Percentiles rank a stretch among this genome's conserved stretches.
phyloP scores from a whole-genome alignment of 2,113 vertebrate genomes.

The Dasypus novemcinctus region DNA sequence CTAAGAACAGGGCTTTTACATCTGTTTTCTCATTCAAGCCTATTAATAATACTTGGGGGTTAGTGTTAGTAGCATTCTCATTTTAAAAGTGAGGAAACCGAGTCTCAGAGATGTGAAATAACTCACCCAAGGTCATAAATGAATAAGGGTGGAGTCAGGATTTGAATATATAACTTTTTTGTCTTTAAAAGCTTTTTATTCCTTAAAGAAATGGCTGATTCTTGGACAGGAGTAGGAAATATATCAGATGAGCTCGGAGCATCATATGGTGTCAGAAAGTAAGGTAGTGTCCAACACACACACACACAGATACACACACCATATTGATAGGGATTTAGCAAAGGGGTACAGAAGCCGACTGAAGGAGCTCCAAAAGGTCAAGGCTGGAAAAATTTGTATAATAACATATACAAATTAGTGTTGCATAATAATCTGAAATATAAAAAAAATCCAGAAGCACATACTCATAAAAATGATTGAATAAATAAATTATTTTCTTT shows the following conservation, averaged over 20 bases:
- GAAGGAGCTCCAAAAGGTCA: neutral
- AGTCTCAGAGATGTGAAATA: constrained; percentile 9
- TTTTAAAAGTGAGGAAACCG: neutral
- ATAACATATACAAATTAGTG: neutral
- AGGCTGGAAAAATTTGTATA: neutral
- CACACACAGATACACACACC: neutral
- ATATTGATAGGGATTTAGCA: neutral
- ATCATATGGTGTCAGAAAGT: neutral
- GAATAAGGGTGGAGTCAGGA: neutral
- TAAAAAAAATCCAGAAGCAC: neutral
- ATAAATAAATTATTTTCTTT: neutral
- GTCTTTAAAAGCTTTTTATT: neutral
- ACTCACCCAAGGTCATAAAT: neutral
- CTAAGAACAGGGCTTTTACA: neutral
- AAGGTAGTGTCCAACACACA: neutral
- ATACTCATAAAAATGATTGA: neutral
- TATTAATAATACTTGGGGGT: neutral
- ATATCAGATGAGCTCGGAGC: neutral
- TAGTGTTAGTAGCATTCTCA: neutral
- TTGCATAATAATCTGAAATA: neutral
- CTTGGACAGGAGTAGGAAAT: neutral
- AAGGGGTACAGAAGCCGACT: neutral
- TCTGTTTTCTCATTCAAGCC: constrained; percentile 6
- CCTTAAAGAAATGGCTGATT: neutral
- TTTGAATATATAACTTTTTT: neutral